A percentile compares a stretch with the other conserved stretches of the same genome.
phyloP scores from a whole-genome alignment of 2,888 invertebrate species.

The Morpho helenor region DNA sequence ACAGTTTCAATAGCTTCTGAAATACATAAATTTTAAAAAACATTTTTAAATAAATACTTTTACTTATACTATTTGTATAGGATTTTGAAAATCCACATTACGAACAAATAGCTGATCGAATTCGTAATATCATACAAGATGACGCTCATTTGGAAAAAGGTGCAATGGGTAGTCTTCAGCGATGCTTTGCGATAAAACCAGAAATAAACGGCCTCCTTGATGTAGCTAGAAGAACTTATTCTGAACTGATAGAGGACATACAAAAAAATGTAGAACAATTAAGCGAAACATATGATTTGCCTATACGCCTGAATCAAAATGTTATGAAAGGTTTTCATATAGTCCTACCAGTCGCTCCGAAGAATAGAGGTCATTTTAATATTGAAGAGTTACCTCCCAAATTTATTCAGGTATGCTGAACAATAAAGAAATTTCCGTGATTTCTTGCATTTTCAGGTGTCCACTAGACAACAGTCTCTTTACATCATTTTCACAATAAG shows the following conservation, averaged over 20 bases:
- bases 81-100: constrained; percentile 57
- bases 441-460: no score
- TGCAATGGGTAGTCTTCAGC: constrained; percentile 68
- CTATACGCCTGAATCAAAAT: constrained; percentile 84
- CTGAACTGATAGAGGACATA: constrained; percentile 91
- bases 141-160: constrained; percentile 78
- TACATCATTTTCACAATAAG: no score
- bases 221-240: constrained; percentile 89
- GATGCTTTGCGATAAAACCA: constrained; percentile 83
- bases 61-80: no score
- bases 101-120: constrained; percentile 59
- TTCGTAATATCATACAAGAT: constrained; percentile 73
- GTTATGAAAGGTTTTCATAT: constrained; percentile 89
- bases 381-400: constrained; percentile 80
- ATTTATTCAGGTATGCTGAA: constrained; percentile 83
- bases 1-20: no score
- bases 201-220: constrained; percentile 90
- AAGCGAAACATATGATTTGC: constrained; percentile 81
- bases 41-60: no score
- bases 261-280: constrained; percentile 83
- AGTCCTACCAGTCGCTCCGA: constrained; percentile 78
- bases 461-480: not conserved
- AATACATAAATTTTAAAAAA: no score
- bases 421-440: not conserved
- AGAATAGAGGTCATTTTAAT: constrained; percentile 65